Conservation (phyloP, 1,140 invertebrate species). For the Eubasilissa regina region DNA sequence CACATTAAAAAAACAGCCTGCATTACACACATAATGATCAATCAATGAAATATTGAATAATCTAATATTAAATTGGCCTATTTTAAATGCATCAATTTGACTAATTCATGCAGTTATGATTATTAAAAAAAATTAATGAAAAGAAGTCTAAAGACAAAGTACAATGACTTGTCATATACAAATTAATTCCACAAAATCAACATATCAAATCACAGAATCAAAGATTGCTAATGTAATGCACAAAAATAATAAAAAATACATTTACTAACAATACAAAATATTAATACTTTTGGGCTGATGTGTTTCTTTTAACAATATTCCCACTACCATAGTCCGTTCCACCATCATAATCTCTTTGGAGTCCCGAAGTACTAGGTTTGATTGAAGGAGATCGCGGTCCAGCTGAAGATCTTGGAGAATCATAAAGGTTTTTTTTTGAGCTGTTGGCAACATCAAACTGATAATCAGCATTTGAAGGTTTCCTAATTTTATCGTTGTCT, state of each 20-base stretch:
- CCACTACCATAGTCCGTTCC: not conserved
- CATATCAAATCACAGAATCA: too few species aligned
- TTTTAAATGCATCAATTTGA: too few species aligned
- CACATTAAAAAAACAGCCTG: too few species aligned
- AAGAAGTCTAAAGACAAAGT: too few species aligned
- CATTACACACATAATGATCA: too few species aligned
- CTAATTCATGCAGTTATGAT: too few species aligned
- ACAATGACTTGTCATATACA: too few species aligned
- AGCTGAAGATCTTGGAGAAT: constrained; percentile 29
- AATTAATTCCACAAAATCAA: too few species aligned
- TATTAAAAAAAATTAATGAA: too few species aligned
- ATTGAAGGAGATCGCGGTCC: not conserved
- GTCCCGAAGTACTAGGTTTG: constrained; percentile 5
- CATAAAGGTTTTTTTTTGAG: constrained; percentile 40
- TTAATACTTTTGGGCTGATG: not conserved
- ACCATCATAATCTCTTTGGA: constrained; percentile 19
- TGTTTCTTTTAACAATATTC: not conserved
- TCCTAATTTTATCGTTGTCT: constrained; percentile 44
- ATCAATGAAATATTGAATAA: too few species aligned
- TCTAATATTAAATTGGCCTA: too few species aligned
- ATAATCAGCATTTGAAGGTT: constrained; percentile 53
- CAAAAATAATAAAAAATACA: not conserved
- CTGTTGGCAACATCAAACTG: constrained; percentile 51
- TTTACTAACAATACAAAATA: not conserved
- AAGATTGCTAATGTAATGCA: too few species aligned